Base-by-base conservation (phyloP, 2,888 invertebrate genomes). In the Dasypolia templi region DNA sequence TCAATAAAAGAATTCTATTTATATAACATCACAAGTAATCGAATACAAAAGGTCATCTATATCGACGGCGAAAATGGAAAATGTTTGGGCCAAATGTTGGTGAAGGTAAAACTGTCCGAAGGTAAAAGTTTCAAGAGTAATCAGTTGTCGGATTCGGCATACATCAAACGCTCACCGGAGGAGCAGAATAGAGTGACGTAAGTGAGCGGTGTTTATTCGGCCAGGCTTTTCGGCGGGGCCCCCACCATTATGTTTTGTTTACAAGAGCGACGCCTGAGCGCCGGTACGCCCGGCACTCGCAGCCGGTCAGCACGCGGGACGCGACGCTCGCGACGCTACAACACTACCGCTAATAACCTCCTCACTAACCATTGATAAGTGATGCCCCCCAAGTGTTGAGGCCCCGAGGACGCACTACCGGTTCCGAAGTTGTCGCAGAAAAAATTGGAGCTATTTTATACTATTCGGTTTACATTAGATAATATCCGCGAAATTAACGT, bases 281-380 rank as follows among this genome's bases (percentile, higher is more conserved):
- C 94, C 95, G 95, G 93, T 95, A 95, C 93, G 95, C 93, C 94
- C 95, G 95, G 93, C 96, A 95, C 93, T 95, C 93, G 94, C 92
- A 91, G 92, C 91, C 92, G 94, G 92, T 92, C 88, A 89, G 91
- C 95, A 92, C 93, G 94, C 94, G 94, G 89, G 90, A 89, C 93
- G 93, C 92, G 93, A 91, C 93, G 92, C 93, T 89, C 91, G 81
- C 81, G 84, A 83, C 89, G 89, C 89, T 86, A 77, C 79, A 83
- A 75, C 78, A 86, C 81, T 79, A 81, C 79, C 83, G 76, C 78
- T 80, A 83, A 81, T 84, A 86, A 85, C 89, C 83, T 87, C 83
- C 75, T 85, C 75, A 86, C 72, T 81, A 83, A 75, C 88, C 88
- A 89, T 87, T 91, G 88, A 90, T 90, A 89, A 92, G 92, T 92